Evolutionary conservation across 2,113 vertebrate genomes (phyloP).

Genomic region (Hemiscyllium ocellatum): DNA sequence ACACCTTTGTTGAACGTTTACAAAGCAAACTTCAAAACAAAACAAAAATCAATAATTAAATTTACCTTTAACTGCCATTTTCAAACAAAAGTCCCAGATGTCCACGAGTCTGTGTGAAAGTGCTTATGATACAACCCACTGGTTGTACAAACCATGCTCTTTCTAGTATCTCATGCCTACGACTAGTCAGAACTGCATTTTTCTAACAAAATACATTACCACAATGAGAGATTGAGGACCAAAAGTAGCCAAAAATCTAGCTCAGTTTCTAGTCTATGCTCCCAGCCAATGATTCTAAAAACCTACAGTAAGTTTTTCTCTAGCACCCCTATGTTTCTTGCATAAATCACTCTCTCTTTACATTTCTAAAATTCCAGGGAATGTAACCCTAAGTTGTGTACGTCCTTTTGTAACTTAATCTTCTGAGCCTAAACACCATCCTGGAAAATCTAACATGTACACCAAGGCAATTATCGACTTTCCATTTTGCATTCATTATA

Average conservation of each 20-base stretch:
- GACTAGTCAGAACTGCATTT: too few species aligned
- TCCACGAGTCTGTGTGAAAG: neutral
- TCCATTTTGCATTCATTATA: neutral
- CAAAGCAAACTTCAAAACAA: too few species aligned
- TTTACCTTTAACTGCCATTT: neutral
- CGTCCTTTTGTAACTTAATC: neutral
- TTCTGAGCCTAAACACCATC: neutral
- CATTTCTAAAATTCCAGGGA: neutral
- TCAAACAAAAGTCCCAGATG: neutral
- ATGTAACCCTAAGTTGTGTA: neutral
- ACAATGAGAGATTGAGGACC: too few species aligned
- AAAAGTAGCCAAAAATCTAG: too few species aligned
- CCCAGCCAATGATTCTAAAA: too few species aligned
- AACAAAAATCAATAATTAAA: neutral
- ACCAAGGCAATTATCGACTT: neutral
- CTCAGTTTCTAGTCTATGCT: too few species aligned
- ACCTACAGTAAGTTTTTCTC: too few species aligned
- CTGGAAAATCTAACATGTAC: neutral
- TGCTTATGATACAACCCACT: neutral
- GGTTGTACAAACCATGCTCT: neutral
- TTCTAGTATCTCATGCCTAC: too few species aligned
- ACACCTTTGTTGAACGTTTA: too few species aligned
- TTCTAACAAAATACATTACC: too few species aligned
- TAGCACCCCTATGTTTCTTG: neutral
- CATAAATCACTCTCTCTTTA: neutral